A percentile compares a stretch with the other conserved stretches of the same genome.
Conservation (phyloP, 2,888 invertebrate species). For the Apotomis capreana region DNA sequence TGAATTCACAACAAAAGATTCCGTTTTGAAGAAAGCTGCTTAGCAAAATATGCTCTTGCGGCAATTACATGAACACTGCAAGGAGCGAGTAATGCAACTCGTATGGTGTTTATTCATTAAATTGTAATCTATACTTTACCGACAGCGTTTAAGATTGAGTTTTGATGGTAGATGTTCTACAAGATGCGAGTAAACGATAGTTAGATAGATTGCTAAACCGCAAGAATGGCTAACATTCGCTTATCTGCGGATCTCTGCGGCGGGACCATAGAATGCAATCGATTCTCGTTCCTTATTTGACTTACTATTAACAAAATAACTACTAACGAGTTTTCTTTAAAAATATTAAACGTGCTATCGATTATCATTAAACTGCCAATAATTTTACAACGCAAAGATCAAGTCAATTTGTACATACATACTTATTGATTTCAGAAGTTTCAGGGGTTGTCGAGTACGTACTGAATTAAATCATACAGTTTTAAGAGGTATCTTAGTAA, state of each 20-base stretch:
- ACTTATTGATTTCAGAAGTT: too few relatives aligned
- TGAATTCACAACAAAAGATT: constrained; percentile 2
- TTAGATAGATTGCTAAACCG: constrained; percentile 35
- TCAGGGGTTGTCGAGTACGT: too few relatives aligned
- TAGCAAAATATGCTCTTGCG: constrained; percentile 6
- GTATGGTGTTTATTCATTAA: not conserved
- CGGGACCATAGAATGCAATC: constrained; percentile 21
- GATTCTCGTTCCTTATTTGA: constrained; percentile 34
- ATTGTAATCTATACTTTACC: constrained; percentile 6
- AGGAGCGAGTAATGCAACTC: not conserved
- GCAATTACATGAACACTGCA: constrained; percentile 17
- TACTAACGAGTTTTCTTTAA: constrained; percentile 9
- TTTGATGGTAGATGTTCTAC: not conserved
- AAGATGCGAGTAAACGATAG: constrained; percentile 13
- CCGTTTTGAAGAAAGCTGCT: constrained; percentile 1
- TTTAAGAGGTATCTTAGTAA: too few relatives aligned
- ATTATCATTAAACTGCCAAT: not conserved
- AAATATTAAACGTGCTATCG: not conserved
- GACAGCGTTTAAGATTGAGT: constrained; percentile 6
- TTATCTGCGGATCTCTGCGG: constrained; percentile 34
- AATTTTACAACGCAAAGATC: not conserved
- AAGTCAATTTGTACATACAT: not conserved
- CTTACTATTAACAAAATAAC: constrained; percentile 13
- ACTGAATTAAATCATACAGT: too few relatives aligned
- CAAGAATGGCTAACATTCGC: constrained; percentile 37